Evolutionary conservation across 2,113 vertebrate genomes (phyloP).

Genomic region (Eubucco bourcierii): DNA sequence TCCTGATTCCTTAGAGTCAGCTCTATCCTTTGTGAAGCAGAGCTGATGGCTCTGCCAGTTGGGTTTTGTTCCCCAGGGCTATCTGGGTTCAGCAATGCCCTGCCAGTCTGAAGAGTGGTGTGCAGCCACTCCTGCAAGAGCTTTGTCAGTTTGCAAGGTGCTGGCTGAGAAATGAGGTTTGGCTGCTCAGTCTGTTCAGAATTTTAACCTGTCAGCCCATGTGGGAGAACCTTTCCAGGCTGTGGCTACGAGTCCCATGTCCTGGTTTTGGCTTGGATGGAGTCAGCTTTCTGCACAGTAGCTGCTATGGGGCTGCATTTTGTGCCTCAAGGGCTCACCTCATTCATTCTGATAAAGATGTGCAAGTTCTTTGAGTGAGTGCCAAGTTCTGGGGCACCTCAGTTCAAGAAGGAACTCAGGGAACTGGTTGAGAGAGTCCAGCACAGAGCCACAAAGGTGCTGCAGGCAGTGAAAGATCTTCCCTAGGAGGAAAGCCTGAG

Average conservation of each 20-base stretch:
- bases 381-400: too few relatives aligned
- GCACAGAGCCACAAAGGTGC: too few relatives aligned
- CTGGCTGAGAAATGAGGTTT: not conserved
- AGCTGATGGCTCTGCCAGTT: not conserved
- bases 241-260: not conserved
- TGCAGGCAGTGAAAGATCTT: too few relatives aligned
- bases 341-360: too few relatives aligned
- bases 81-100: accelerated
- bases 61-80: not conserved
- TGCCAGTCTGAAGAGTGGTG: not conserved
- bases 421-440: too few relatives aligned
- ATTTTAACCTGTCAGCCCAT: not conserved
- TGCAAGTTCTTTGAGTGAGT: too few relatives aligned
- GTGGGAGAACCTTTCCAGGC: not conserved
- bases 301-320: too few relatives aligned
- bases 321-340: too few relatives aligned
- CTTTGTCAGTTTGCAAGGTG: not conserved
- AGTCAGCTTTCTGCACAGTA: too few relatives aligned
- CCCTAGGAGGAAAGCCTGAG: too few relatives aligned
- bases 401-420: too few relatives aligned
- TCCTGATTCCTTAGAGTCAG: accelerated
- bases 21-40: not conserved
- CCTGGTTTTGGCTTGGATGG: not conserved
- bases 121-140: not conserved
- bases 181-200: not conserved